Percentiles rank a stretch among this genome's conserved stretches.
Evolutionary conservation across 92 coral and sea anemone genomes (phyloP).

Genomic region (Umimayanthus kanabou): DNA sequence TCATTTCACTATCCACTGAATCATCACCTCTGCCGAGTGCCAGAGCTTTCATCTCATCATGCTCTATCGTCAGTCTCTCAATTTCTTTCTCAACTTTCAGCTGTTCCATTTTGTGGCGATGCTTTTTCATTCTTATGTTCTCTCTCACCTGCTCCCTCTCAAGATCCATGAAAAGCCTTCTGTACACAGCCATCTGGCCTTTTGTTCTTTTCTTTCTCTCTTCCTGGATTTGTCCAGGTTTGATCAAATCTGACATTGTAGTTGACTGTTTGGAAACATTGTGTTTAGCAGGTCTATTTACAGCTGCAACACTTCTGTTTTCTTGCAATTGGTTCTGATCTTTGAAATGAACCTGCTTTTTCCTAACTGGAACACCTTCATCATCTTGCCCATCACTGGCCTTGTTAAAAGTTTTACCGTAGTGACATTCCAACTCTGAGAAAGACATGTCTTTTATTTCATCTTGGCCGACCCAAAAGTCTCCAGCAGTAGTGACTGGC

Average conservation of each 20-base stretch:
- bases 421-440: conserved; percentile 21
- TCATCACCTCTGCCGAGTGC: neutral
- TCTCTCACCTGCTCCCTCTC: conserved; percentile 97
- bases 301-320: neutral
- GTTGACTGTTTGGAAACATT: conserved; percentile 31
- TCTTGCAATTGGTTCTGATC: conserved; percentile 5
- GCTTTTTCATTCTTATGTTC: conserved; percentile 94
- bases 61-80: conserved; percentile 74
- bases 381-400: neutral
- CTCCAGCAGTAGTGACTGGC: conserved; percentile 37
- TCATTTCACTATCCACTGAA: conserved; percentile 22
- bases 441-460: conserved; percentile 65
- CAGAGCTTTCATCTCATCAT: conserved; percentile 44
- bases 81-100: conserved; percentile 92
- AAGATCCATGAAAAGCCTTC: conserved; percentile 93
- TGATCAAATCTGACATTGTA: conserved; percentile 67
- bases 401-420: neutral
- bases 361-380: neutral
- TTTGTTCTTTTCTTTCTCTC: conserved; percentile 70
- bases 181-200: conserved; percentile 89
- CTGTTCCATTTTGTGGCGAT: conserved; percentile 90
- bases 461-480: conserved; percentile 81
- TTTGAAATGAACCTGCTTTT: conserved; percentile 35
- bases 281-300: neutral
- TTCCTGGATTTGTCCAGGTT: conserved; percentile 81